A percentile compares a stretch with the other conserved stretches of the same genome.
Conservation (phyloP, 2,797 vertebrate species). For the Danio tinwini region DNA sequence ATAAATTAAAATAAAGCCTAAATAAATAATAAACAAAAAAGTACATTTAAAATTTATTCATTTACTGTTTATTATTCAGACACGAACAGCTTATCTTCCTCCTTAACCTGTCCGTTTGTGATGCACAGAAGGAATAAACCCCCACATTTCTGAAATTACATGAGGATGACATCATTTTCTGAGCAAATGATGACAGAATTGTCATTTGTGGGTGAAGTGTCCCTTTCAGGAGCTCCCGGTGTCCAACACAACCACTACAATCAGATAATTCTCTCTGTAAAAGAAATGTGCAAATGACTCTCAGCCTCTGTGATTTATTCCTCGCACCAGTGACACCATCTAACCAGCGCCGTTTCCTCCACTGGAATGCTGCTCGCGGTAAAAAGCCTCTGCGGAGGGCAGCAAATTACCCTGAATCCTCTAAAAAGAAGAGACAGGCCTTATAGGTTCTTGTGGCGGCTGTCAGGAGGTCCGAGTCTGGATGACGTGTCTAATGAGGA, state of each 20-base stretch:
- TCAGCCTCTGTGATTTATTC: conserved; percentile 5
- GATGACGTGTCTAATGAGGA: conserved; percentile 32
- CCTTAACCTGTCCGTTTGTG: not conserved
- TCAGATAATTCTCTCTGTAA: not conserved
- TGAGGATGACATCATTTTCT: conserved; percentile 13
- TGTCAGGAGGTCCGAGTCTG: conserved; percentile 36
- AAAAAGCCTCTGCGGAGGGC: conserved; percentile 16
- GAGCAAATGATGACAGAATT: conserved; percentile 20
- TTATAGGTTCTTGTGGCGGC: conserved; percentile 29
- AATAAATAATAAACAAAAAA: too few species aligned
- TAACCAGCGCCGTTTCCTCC: conserved; percentile 26
- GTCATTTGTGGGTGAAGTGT: not conserved
- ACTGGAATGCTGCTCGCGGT: conserved; percentile 36
- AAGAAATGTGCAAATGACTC: conserved; percentile 28
- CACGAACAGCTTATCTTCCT: not conserved
- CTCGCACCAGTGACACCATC: conserved; percentile 14
- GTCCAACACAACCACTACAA: not conserved
- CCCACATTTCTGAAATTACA: conserved; percentile 2
- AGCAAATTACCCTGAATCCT: conserved; percentile 34
- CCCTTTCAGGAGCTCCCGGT: not conserved
- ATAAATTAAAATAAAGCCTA: too few species aligned
- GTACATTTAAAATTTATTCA: too few species aligned
- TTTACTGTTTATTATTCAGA: not conserved
- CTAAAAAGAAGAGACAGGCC: conserved; percentile 37
- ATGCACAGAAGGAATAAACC: not conserved